phyloP scores from a whole-genome alignment of 2,113 vertebrate species.

The Abramis brama region DNA sequence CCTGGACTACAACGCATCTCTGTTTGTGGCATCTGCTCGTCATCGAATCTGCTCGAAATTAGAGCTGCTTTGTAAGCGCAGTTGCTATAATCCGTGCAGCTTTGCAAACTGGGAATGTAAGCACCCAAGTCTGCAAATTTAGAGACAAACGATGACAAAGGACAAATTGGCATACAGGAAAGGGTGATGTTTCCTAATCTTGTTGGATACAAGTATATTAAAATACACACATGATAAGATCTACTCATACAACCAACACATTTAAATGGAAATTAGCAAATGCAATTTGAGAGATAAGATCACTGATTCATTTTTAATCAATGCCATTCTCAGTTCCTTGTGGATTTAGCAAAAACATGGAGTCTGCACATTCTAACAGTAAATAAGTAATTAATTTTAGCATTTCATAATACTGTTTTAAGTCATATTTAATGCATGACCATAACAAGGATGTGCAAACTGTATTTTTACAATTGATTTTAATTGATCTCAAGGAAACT shows the following conservation, averaged over 20 bases:
- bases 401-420: neutral
- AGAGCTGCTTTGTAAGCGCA: neutral
- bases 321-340: neutral
- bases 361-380: neutral
- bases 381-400: neutral
- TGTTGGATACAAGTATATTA: neutral
- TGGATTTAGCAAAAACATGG: neutral
- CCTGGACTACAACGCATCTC: neutral
- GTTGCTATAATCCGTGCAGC: constrained; percentile 9
- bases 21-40: neutral
- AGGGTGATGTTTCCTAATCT: neutral
- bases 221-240: neutral
- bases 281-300: neutral
- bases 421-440: neutral
- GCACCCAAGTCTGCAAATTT: neutral
- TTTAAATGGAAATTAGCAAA: neutral
- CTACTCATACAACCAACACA: neutral
- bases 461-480: neutral
- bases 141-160: neutral
- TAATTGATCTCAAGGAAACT: neutral
- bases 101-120: neutral
- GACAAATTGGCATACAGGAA: neutral
- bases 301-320: neutral
- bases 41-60: constrained; percentile 11
- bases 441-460: neutral